Evolutionary conservation across 1,140 invertebrate genomes (phyloP), one percentile per base, ranked within the genome.

Genomic region (Pygmarrhopalites habei): DNA sequence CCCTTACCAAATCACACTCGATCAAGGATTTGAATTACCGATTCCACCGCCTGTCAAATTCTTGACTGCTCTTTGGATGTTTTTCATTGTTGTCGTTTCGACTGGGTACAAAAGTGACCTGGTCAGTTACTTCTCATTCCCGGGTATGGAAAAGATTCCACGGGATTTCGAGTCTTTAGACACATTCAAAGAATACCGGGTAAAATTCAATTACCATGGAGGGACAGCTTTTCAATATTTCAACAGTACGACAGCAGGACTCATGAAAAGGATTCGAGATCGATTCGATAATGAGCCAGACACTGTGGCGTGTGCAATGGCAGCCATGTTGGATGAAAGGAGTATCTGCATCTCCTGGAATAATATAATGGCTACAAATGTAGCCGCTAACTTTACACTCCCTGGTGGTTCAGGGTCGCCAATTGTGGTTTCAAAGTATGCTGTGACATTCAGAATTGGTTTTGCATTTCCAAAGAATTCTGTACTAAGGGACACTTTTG

Each of bases 61-160:
- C 0, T 7, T 68, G 5, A 52, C 62, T 35, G 28, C 58, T 25
- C 26, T 68, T 23, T 68, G 62, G 62, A 53, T 68, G 60, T n/a
- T 64, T 10, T 68, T 62, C 39, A 35, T 58, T 2, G 3, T 64
- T 2, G 64, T 61, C 23, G 44, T 68, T 4, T 49, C 35, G 5
- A 65, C 60, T 19, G 52, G 32, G 1, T 68, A 68, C 41, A 21
- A 26, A 14, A 26, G 21, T 17, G 49, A 52, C 25, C 15, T 52
- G 14, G 25, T 52, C 25, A 26, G 14, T 52, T 26, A 28, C 5
- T 28, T 52, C 7, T 25, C 49, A 2, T 26, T 52, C 25, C 49
- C 49, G 3, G 14, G 28, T 4, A 14, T 10, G 3, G 49, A 52
- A 5, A 23, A 28, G 12, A 52, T 52, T n/a, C 49, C 49, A 5